Evolutionary conservation across 2,797 vertebrate species (phyloP), one percentile per base, ranked within the genome.

Genomic region (Rousettus madagascariensis): DNA sequence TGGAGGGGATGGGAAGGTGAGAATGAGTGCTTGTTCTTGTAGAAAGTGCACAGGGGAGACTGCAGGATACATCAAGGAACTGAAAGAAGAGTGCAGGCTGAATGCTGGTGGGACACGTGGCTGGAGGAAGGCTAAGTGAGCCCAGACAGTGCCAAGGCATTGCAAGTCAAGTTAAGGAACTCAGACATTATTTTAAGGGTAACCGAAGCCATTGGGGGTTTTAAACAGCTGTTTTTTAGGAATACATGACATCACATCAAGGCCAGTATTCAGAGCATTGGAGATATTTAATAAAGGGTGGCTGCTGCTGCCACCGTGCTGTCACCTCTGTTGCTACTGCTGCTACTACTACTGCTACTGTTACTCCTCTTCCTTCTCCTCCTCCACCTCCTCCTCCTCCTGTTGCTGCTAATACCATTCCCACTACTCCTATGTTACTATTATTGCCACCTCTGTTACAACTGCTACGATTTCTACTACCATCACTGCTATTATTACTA

Each of bases 41-140:
- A 72, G 59, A 74, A 85, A 66, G 33, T 69, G 72, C 57, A 49
- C n/a, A 74, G 69, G 10, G 69, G 51, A 69, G 91, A 90, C 33
- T 84, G 38, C 19, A 15, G 9, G 12, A n/a, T 2, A 6, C 55
- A 61, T 53, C 61, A 90, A 80, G 90, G 90, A 94, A 82, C 72
- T 30, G 92, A 93, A 89, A 95, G 90, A 57, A 87, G 43, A 78
- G 30, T 30, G 6, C 75, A 85, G 71, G 71, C 30, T 69, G n/a
- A 6, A 13, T 6, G 36, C 66, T 51, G 43, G n/a, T 20, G 30
- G 41, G 71, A 43, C 19, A 1, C 15, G 53, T 2, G 28, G 49
- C 24, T 26, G 26, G 41, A 51, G 33, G 72, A 88, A 61, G 59
- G 30, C 11, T 2, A 9, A 41, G 59, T 19, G 2, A 51, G 36